Base-by-base conservation (phyloP, 2,888 invertebrate genomes). In the Drosophila basisetae region DNA sequence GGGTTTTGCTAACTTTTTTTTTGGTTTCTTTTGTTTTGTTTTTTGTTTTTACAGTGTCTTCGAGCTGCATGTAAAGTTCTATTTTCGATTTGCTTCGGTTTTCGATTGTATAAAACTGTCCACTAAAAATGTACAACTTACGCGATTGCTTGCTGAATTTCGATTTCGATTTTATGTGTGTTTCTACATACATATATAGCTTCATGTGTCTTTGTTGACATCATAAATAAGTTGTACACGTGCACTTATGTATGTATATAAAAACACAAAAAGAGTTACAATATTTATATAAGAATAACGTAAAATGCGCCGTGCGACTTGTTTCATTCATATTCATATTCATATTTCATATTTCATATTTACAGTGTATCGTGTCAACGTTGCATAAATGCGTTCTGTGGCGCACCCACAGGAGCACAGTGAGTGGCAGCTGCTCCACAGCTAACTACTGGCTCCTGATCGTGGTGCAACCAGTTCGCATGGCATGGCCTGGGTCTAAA, bases 71-170 rank as follows among this genome's bases (percentile, higher is more conserved):
- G 54, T 50, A 25, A 49, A 49, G 49, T 59, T 33, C 16, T 55
- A 52, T 67, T 33, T 55, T 53, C 30, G 28, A 39, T 55, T 54
- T 60, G 18, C 50, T 47, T 63, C 59, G n/a, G 28, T 10, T 58
- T 67, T 39, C 59, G 49, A 9, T 68, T 76, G 85, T 83, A 84
- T 74, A 85, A 85, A 90, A 85, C 75, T 75, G 73, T 68, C 78
- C 74, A 85, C 90, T 82, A 70, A 73, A 88, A 83, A 78, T 85
- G 55, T 85, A 85, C 78, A 85, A 76, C 76, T 80, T 74, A 78
- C 71, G 78, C 76, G 81, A 84, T 90, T 85, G 83, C 89, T 83
- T 88, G 72, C 80, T 73, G 74, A 85, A 77, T 75, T 82, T 73
- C 54, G 54, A 47, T 64, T 61, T 67, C 30, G n/a, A 35, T 56